phyloP scores from a whole-genome alignment of 2,888 invertebrate species.

The Calephelis perditalis region DNA sequence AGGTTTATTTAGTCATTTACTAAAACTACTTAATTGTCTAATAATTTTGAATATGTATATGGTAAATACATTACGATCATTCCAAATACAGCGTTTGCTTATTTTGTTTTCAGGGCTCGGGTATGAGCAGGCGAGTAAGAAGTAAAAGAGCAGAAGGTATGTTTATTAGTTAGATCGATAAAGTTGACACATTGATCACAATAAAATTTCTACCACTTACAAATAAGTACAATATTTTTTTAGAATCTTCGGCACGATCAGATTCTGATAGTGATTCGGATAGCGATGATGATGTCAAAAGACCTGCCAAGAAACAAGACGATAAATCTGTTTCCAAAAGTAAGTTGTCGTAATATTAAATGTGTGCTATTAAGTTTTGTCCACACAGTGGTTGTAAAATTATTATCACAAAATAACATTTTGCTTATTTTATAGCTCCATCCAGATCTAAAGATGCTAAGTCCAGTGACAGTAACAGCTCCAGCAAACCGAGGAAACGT shows the following conservation, averaged over 20 bases:
- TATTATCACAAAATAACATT: background rate
- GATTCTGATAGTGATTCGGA: slow-evolving; percentile 74
- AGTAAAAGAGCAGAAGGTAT: slow-evolving; percentile 64
- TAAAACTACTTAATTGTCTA: too few species aligned
- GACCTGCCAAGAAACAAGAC: slow-evolving; percentile 57
- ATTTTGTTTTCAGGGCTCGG: slow-evolving; percentile 55
- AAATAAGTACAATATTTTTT: slow-evolving; percentile 26
- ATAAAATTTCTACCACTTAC: slow-evolving; percentile 10
- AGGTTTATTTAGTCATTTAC: too few species aligned
- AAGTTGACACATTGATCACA: background rate
- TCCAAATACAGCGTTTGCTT: background rate
- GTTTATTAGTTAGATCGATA: background rate
- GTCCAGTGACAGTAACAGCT: slow-evolving; percentile 62
- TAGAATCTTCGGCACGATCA: slow-evolving; percentile 64
- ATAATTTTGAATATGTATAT: too few species aligned
- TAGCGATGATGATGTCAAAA: slow-evolving; percentile 67
- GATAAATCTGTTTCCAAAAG: slow-evolving; percentile 58
- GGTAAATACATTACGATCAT: background rate
- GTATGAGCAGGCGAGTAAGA: slow-evolving; percentile 58
- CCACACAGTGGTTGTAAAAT: background rate
- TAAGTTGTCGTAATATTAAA: slow-evolving; percentile 32
- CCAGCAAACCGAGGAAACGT: slow-evolving; percentile 62
- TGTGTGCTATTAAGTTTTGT: background rate
- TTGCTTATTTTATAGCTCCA: slow-evolving; percentile 40
- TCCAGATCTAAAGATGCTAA: slow-evolving; percentile 58